Base-by-base conservation (phyloP, 1,140 invertebrate genomes). In the Tetragnatha versicolor region DNA sequence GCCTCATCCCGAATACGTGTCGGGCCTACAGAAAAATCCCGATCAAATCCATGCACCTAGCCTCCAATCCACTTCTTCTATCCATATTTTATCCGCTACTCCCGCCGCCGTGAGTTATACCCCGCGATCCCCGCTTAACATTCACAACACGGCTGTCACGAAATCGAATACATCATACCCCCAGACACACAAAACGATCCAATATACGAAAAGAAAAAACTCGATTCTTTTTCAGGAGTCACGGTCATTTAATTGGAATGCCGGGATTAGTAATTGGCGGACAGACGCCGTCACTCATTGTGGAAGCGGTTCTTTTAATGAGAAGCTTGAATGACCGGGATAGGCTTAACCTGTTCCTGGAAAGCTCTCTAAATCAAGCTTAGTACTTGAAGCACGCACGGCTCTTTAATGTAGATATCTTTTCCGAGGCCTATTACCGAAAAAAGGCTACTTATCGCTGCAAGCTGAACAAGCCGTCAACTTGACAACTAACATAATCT, bases 361-460 rank as follows among this genome's bases (percentile, higher is more conserved):
- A 51, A 37, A 76, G 42, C 73, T 45, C 29, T n/a, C 37, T 76
- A 76, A 76, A 76, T 76, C 73, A 76, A n/a, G 73, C 73, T 76
- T 76, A 76, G 60, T 66, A 61, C 20, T 33, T 37, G 2, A 72
- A 55, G 70, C 73, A 76, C 73, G 6, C 51, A 37, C 14, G 4
- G 2, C 25, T 25, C 20, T 22, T 10, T 63, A 76, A 76, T 76
- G 73, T 65, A 53, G 73, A 76, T 76, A 75, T 75, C 70, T 75
- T 61, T 61, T 75, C 22, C 0, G 4, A 47, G 12, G 14, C 39
- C 51, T 14, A 55, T 70, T 75, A 53, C 60, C 29, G 22, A 60
- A 61, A 75, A 75, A 47, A 25, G 20, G 20, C 20, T 49, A 60
- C 70, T 53, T 76, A 76, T 76, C 45, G 45, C 58, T 63, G 27